Conservation (phyloP, 2,113 vertebrate species). For the Solenodon paradoxus region DNA sequence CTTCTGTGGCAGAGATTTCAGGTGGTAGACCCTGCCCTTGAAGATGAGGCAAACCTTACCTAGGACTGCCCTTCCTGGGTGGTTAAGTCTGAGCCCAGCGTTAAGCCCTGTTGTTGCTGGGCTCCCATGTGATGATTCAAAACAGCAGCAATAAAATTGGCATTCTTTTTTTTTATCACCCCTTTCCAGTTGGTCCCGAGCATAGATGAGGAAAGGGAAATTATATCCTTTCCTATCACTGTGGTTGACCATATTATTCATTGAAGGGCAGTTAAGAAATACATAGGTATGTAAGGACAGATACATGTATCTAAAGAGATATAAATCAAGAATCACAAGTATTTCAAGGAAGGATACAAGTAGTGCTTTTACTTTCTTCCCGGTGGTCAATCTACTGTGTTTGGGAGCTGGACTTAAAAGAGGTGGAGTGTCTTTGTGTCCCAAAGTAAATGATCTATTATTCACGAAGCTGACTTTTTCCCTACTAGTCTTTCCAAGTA, state of each 20-base stretch:
- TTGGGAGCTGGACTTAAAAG: not conserved
- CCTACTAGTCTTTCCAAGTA: not conserved
- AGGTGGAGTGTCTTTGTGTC: not conserved
- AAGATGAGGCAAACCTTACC: not conserved
- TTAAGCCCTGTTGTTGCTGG: not conserved
- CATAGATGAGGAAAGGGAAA: not conserved
- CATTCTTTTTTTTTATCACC: not conserved
- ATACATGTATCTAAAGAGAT: not conserved
- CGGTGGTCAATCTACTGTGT: not conserved
- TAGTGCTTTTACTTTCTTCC: not conserved
- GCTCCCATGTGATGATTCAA: no score
- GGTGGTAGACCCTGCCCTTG: not conserved
- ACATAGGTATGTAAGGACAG: not conserved
- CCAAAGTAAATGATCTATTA: not conserved
- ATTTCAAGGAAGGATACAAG: not conserved
- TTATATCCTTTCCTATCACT: not conserved
- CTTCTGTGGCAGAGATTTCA: not conserved
- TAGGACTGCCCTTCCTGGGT: not conserved
- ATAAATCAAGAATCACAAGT: not conserved
- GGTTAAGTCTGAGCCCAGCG: not conserved
- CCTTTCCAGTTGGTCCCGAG: constrained; percentile 6
- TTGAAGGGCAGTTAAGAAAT: not conserved
- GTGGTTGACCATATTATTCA: not conserved
- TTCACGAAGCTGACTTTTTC: not conserved
- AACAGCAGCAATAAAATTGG: not conserved